Evolutionary conservation across 2,113 vertebrate genomes (phyloP).

Genomic region (rat (Rattus norvegicus)): GRCr8 NC_086024.1:47687001-47687500

Average conservation of each 20-base stretch:
- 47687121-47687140: background rate
- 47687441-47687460: no score
- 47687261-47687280: background rate
- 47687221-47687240: no score
- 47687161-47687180: background rate
- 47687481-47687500: no score
- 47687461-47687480: rapidly evolving
- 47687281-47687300: background rate
- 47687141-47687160: background rate
- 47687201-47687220: background rate
- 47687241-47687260: background rate
- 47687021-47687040: background rate
- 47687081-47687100: background rate
- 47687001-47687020: background rate
- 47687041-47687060: background rate
- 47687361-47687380: background rate
- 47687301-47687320: background rate
- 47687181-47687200: no score
- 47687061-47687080: background rate
- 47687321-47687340: background rate
- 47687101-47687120: background rate
- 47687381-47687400: background rate
- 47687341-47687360: background rate
- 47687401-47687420: background rate
- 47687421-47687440: no score